Base-by-base conservation (phyloP, 2,113 vertebrate species). In the Alethe diademata region DNA sequence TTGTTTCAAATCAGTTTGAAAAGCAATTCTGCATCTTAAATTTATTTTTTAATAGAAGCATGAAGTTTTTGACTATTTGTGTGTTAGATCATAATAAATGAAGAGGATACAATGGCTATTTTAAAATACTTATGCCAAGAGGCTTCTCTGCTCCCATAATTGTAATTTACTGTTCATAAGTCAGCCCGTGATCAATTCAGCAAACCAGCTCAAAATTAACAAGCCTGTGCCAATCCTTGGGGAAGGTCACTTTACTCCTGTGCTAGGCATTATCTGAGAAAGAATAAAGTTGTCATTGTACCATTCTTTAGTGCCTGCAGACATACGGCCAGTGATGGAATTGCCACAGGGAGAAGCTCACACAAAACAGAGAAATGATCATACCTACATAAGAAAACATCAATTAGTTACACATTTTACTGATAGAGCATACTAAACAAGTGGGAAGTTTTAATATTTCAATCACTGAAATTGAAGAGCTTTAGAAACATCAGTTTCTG, bases 311-410 rank as follows among this genome's bases (percentile, higher is more conserved):
- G 96, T 4, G 97, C 91, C 95, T 99, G 98, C 76, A 99, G 98
- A 96, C 99, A 99, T 42, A 98, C 96, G 1, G 98, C 99, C 93
- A 99, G 56, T 11, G 99, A 99, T 0, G 99, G 99, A 70, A 99
- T 96, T 11, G 98, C 98, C 91, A 99, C 97, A 0, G 99, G 99
- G 64, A 99, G 97, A 88, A 99, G 98, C 97, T 99, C 99, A 61
- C 99, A 99, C 86, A 99, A 97, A 93, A 99, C 99, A 1, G 99
- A 99, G 95, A 99, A 98, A 92, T 99, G 99, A 96, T 99, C 99
- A 12, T 99, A 99, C 97, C 99, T 99, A 80, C 3, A 4, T 10
- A 78, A 88, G 48, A 91, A 74, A 92, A 91, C 26, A 45, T n/a
- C 24, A 8, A 31, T 28, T 60, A 47, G 54, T 96, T 57, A 64